Evolutionary conservation across 2,113 vertebrate genomes (phyloP).

Genomic region (Coturnix japonica): DNA sequence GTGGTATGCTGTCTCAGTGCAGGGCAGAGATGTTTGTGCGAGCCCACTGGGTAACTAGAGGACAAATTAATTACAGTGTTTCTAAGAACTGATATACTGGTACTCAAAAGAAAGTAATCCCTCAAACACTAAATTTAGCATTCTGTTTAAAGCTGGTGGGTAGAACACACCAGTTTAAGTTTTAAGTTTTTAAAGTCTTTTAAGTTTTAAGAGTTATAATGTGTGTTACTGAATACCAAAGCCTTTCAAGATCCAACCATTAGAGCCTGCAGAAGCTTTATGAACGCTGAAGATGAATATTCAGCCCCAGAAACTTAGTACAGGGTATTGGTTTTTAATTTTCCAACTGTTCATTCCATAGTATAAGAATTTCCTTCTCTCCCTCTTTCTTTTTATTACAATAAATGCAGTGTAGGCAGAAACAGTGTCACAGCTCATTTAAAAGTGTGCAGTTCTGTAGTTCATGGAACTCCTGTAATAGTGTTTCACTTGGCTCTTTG

Average conservation of each 20-base stretch:
- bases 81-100: neutral
- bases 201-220: neutral
- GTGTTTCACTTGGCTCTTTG: neutral
- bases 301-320: neutral
- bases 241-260: neutral
- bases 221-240: neutral
- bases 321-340: neutral
- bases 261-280: neutral
- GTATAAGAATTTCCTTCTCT: neutral
- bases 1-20: neutral
- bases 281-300: fast-evolving
- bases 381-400: neutral
- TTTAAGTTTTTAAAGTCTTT: neutral
- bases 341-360: neutral
- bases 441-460: neutral
- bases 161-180: neutral
- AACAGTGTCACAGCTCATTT: neutral
- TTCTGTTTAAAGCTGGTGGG: neutral
- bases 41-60: neutral
- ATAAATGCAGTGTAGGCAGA: neutral
- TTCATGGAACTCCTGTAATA: neutral
- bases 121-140: neutral
- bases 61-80: neutral
- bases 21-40: neutral
- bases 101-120: neutral